Evolutionary conservation across 2,888 invertebrate genomes (phyloP).

Genomic region (Nephrotoma appendiculata): DNA sequence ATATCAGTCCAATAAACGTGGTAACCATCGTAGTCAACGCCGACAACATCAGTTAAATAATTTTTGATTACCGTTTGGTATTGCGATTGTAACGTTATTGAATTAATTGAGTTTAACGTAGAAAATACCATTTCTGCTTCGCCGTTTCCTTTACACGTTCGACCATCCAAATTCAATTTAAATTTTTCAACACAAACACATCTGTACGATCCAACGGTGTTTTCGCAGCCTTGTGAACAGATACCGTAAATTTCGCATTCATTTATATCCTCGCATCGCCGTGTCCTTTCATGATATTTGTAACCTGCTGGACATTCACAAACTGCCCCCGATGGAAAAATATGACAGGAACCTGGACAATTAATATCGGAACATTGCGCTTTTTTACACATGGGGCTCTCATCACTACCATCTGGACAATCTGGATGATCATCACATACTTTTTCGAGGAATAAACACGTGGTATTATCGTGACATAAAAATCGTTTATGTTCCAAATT

Average conservation of each 20-base stretch:
- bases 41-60: constrained; percentile 41
- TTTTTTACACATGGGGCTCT: constrained; percentile 32
- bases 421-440: constrained; percentile 41
- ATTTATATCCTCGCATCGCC: constrained; percentile 38
- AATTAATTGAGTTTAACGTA: constrained; percentile 47
- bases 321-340: constrained; percentile 34
- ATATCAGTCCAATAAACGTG: constrained; percentile 68
- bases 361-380: constrained; percentile 19
- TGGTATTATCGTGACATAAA: constrained; percentile 36
- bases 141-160: constrained; percentile 41
- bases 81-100: constrained; percentile 42
- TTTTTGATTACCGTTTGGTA: constrained; percentile 30
- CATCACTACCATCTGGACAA: constrained; percentile 49
- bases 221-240: constrained; percentile 56
- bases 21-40: constrained; percentile 54
- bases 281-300: constrained; percentile 15
- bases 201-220: constrained; percentile 39
- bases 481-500: constrained; percentile 34
- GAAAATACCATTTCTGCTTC: constrained; percentile 56
- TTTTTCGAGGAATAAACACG: constrained; percentile 36
- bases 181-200: constrained; percentile 52
- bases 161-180: constrained; percentile 34
- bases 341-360: constrained; percentile 28
- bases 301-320: constrained; percentile 43
- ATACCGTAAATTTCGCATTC: constrained; percentile 47